Conservation (phyloP, 1,140 invertebrate species). For the Polypedilum pembai region DNA sequence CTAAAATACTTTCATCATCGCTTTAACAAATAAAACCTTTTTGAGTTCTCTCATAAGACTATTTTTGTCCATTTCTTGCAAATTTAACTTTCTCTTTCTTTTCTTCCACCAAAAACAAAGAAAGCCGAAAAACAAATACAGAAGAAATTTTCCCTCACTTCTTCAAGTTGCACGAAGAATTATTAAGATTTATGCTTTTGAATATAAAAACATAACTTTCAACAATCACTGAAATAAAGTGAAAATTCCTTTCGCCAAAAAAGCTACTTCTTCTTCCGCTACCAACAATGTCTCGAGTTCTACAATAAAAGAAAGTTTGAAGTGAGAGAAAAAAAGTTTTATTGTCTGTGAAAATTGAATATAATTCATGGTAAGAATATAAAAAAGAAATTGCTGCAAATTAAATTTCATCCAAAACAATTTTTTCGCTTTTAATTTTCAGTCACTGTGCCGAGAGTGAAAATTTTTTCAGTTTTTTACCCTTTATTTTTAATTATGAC, state of each 20-base stretch:
- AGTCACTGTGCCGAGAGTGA: background rate
- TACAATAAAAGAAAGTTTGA: background rate
- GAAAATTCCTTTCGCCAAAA: constrained; percentile 7
- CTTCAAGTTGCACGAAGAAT: background rate
- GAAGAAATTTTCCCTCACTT: background rate
- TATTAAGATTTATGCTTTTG: constrained; percentile 23
- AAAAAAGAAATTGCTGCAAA: background rate
- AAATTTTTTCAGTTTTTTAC: too few relatives aligned
- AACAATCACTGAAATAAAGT: background rate
- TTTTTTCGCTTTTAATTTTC: constrained; percentile 2
- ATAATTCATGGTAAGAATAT: constrained; percentile 8
- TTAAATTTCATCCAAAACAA: background rate
- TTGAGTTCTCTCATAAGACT: too few relatives aligned
- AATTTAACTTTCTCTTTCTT: too few relatives aligned
- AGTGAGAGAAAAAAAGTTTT: constrained; percentile 21
- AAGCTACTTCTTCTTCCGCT: too few relatives aligned
- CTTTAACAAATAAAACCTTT: too few relatives aligned
- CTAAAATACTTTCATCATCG: too few relatives aligned
- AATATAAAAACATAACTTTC: constrained; percentile 1
- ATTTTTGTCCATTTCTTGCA: too few relatives aligned
- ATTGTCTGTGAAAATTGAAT: constrained; percentile 25
- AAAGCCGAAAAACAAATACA: too few relatives aligned
- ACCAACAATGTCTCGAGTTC: too few relatives aligned
- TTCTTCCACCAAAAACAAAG: too few relatives aligned
- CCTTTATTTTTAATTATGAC: constrained; percentile 21